Conservation (phyloP, 2,888 invertebrate species). For the Girardia tigrina region DNA sequence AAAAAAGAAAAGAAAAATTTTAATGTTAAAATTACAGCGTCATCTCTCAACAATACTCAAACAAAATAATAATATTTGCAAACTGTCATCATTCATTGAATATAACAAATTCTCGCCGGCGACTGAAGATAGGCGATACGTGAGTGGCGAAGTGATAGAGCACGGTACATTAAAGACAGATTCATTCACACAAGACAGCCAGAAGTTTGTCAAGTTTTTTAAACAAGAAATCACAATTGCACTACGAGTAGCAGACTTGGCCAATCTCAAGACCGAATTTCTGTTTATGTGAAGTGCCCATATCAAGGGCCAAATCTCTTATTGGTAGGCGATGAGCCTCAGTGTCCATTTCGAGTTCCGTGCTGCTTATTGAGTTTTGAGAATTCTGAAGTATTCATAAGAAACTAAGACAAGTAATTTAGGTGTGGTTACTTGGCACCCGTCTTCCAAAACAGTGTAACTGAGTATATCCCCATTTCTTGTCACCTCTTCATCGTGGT, state of each 20-base stretch:
- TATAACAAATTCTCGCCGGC: too few species aligned
- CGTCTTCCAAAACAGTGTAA: not conserved
- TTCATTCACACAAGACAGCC: too few species aligned
- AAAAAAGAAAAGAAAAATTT: too few species aligned
- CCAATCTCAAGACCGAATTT: constrained; percentile 72
- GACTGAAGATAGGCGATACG: too few species aligned
- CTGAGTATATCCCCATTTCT: not conserved
- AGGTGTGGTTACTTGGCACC: not conserved
- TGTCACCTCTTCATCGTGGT: constrained; percentile 2
- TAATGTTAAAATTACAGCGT: too few species aligned
- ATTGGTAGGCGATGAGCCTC: constrained; percentile 68
- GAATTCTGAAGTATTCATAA: not conserved
- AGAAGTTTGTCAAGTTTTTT: too few species aligned
- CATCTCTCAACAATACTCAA: too few species aligned
- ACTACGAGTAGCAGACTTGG: constrained; percentile 62
- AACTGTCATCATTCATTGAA: too few species aligned
- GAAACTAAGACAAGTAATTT: not conserved
- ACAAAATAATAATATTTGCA: too few species aligned
- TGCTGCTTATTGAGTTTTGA: not conserved
- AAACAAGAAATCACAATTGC: not conserved
- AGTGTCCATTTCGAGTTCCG: constrained; percentile 57
- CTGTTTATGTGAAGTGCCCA: constrained; percentile 60
- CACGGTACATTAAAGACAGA: too few species aligned
- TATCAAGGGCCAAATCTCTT: constrained; percentile 66
- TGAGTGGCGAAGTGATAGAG: too few species aligned